phyloP scores from a whole-genome alignment of 2,888 invertebrate species.

The Bombylius major region DNA sequence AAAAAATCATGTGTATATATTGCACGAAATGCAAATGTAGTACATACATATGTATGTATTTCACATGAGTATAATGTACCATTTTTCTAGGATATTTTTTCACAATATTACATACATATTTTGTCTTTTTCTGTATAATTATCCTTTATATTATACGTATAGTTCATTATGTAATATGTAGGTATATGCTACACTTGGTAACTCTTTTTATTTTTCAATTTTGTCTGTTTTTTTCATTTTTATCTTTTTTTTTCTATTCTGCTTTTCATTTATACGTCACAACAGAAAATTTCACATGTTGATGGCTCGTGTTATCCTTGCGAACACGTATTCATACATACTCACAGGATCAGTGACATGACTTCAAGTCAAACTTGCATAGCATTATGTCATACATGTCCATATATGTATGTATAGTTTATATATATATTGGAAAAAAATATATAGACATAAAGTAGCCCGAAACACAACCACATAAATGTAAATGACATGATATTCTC shows the following conservation, averaged over 20 bases:
- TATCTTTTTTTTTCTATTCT: too few relatives aligned
- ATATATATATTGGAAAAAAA: too few relatives aligned
- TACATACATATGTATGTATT: too few relatives aligned
- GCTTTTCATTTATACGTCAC: neutral
- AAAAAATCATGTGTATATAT: too few relatives aligned
- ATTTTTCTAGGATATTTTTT: neutral
- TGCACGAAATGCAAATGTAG: too few relatives aligned
- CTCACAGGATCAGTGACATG: neutral
- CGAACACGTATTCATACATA: neutral
- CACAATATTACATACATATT: too few relatives aligned
- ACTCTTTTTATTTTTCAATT: neutral
- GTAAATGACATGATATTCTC: neutral
- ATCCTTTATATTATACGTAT: too few relatives aligned
- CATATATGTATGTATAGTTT: too few relatives aligned
- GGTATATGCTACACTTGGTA: neutral
- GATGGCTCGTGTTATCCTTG: neutral
- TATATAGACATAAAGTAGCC: neutral
- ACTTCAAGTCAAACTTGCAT: neutral
- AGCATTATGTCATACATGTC: too few relatives aligned
- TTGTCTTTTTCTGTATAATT: too few relatives aligned
- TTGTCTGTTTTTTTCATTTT: neutral
- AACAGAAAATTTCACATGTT: neutral
- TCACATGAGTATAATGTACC: neutral
- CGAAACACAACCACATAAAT: constrained; percentile 4
- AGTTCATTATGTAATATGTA: neutral